Evolutionary conservation across 1,140 invertebrate genomes (phyloP).

Genomic region (Octopus sinensis): DNA sequence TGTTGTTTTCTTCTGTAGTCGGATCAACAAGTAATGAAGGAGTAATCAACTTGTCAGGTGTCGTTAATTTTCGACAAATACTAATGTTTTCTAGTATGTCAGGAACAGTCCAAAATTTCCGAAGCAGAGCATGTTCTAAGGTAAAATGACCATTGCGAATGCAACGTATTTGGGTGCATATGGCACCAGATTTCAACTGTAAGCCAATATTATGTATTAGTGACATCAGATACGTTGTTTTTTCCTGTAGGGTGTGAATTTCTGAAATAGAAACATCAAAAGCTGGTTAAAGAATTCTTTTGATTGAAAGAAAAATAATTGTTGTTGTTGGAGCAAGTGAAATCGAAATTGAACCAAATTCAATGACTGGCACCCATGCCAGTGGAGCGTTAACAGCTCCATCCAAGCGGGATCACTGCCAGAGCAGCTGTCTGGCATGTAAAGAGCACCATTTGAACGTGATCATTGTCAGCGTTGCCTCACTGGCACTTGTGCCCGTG

Average conservation of each 20-base stretch:
- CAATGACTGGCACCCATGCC: too few species aligned
- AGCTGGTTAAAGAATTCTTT: too few species aligned
- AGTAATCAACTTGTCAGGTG: constrained; percentile 29
- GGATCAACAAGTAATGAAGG: background rate
- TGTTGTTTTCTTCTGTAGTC: background rate
- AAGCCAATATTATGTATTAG: constrained; percentile 78
- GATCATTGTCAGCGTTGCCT: too few species aligned
- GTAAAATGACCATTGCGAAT: constrained; percentile 79
- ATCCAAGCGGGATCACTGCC: too few species aligned
- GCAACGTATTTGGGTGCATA: constrained; percentile 75
- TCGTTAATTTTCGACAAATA: constrained; percentile 28
- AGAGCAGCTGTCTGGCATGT: too few species aligned
- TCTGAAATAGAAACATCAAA: constrained; percentile 64
- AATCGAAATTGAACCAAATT: too few species aligned
- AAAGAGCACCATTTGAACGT: too few species aligned
- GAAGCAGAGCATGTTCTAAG: constrained; percentile 72
- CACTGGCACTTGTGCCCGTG: too few species aligned
- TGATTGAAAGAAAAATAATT: too few species aligned
- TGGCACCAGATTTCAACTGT: constrained; percentile 73
- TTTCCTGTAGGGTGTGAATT: constrained; percentile 80
- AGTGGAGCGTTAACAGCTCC: too few species aligned
- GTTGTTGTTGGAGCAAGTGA: too few species aligned
- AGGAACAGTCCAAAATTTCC: constrained; percentile 84
- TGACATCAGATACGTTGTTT: constrained; percentile 70
- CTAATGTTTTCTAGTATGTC: constrained; percentile 73